Base-by-base conservation (phyloP, 1,140 invertebrate genomes). In the Ectropis grisescens region DNA sequence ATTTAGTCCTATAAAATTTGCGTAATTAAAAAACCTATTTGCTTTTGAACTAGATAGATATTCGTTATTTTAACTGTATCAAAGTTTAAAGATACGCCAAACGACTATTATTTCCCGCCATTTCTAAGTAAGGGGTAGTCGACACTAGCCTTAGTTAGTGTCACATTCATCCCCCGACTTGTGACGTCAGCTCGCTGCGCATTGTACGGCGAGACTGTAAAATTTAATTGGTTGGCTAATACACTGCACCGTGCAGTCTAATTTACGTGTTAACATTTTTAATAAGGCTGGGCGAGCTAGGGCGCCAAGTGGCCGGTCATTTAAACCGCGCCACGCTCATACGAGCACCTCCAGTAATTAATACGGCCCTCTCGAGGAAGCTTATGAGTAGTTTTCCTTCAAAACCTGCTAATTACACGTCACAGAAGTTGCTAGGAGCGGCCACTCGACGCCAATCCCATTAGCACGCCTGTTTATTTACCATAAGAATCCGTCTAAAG, bases 221-320 rank as follows among this genome's bases (percentile, higher is more conserved):
- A 72, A 71, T 76, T 79, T 76, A 76, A 76, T 74, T 75, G 71
- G 74, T 66, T 72, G 54, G 69, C 69, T 74, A 79, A 79, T 79
- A 66, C 69, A 66, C 47, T 56, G 56, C 52, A 45, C 41, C 57
- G 66, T 49, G 35, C 29, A 40, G 71, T 75, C 75, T 80, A 75
- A 80, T 75, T 80, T 80, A 74, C 71, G 61, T 67, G 71, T 76
- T 80, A 78, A 72, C 70, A 66, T 80, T 80, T 79, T 80, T 80
- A 80, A 78, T 80, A 80, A 80, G 68, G 68, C 64, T 62, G 52
- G 52, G 58, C 54, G 58, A 57, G 64, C 65, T 69, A 60, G 75
- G 75, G 70, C 58, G 71, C 53, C 62, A 80, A 80, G 75, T 80
- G 72, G 72, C 59, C 70, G 60, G 65, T 61, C 66, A 69, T 76